These are phyloP conservation scores for Mormyrus iriodes DNA, from an alignment of 2,113 vertebrate genomes.

Conservation along the genomic window DNA sequence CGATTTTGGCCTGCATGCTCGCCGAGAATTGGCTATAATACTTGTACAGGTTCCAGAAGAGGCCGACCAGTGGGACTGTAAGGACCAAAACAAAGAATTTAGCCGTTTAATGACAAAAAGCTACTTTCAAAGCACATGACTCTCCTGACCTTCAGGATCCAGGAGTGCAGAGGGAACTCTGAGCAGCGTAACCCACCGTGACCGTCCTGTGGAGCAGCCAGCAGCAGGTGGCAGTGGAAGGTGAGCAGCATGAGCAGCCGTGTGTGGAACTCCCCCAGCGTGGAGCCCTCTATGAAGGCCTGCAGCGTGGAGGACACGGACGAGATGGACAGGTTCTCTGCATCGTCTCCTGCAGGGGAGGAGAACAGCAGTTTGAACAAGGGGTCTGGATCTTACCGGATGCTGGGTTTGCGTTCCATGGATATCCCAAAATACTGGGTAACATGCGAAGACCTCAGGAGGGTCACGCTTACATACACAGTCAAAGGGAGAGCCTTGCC, in stretches of 20 bases:
- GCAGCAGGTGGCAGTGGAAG: constrained; percentile 90
- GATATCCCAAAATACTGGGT: neutral
- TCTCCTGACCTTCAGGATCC: neutral
- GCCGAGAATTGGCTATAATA: constrained; percentile 89
- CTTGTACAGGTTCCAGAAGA: constrained; percentile 88
- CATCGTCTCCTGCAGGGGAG: constrained; percentile 33
- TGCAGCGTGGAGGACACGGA: constrained; percentile 72
- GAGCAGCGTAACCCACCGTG: constrained; percentile 61
- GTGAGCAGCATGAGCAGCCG: constrained; percentile 75
- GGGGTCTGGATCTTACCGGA: neutral
- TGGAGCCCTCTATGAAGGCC: constrained; percentile 87
- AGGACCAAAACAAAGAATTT: constrained; percentile 29
- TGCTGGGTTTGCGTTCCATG: neutral
- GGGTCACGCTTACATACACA: neutral
- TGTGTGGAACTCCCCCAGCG: constrained; percentile 76
- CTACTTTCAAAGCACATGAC: neutral
- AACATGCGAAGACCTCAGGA: neutral
- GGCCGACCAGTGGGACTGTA: constrained; percentile 73
- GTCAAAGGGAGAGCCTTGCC: constrained; percentile 49
- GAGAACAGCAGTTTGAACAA: neutral
- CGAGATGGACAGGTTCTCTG: constrained; percentile 54
- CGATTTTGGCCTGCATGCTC: constrained; percentile 68
- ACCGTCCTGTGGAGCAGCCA: constrained; percentile 67
- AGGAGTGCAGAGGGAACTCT: neutral
- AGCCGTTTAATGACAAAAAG: too few species aligned